Evolutionary conservation across 2,888 invertebrate genomes (phyloP).

Genomic region (Drosophila robusta): DNA sequence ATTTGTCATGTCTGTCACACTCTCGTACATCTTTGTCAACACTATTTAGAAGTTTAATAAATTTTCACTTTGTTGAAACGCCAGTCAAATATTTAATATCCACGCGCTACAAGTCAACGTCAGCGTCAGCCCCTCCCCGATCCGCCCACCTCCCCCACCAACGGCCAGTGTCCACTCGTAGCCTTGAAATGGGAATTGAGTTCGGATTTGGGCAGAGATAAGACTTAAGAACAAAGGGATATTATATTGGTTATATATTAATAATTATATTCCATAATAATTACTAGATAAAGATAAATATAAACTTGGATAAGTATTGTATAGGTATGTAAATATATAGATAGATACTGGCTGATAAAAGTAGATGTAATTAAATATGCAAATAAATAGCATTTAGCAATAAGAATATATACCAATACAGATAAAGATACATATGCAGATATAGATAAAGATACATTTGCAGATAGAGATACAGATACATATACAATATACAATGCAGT

Average conservation of each 20-base stretch:
- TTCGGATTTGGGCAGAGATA: background rate
- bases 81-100: slow-evolving; percentile 63
- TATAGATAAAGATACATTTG: background rate
- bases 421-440: too few relatives aligned
- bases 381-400: too few relatives aligned
- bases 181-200: background rate
- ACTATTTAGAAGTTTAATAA: slow-evolving; percentile 79
- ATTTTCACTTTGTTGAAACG: slow-evolving; percentile 70
- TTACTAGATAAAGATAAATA: too few relatives aligned
- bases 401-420: too few relatives aligned
- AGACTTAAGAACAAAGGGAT: background rate
- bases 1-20: slow-evolving; percentile 78
- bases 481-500: too few relatives aligned
- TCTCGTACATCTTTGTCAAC: slow-evolving; percentile 83
- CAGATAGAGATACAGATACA: background rate
- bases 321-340: too few relatives aligned
- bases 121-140: slow-evolving; percentile 16
- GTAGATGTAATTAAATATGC: too few relatives aligned
- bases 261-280: too few relatives aligned
- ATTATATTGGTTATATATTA: too few relatives aligned
- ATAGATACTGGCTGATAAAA: too few relatives aligned
- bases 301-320: too few relatives aligned
- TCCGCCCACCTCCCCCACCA: background rate
- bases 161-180: background rate
- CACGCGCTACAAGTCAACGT: slow-evolving; percentile 45